Evolutionary conservation across 2,888 invertebrate species (phyloP).

Genomic region (Mamestra brassicae): DNA sequence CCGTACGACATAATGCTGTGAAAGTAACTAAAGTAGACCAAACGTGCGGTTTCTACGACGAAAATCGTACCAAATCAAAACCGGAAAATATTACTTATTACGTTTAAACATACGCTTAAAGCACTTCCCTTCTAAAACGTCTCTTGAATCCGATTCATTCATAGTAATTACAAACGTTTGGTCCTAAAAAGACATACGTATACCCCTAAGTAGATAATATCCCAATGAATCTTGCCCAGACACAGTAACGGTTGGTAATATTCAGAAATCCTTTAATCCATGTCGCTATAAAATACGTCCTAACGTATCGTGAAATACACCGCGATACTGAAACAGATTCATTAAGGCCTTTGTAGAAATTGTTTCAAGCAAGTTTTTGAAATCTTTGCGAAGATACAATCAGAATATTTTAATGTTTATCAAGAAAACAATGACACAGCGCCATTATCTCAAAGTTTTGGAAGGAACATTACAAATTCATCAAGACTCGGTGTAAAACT

Average conservation of each 20-base stretch:
- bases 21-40: too few relatives aligned
- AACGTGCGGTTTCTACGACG: too few relatives aligned
- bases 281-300: constrained; percentile 40
- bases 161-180: constrained; percentile 45
- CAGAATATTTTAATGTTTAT: constrained; percentile 33
- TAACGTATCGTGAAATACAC: constrained; percentile 46
- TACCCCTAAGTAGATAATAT: constrained; percentile 54
- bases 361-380: constrained; percentile 25
- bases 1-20: too few relatives aligned
- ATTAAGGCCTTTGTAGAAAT: constrained; percentile 36
- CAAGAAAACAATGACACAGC: constrained; percentile 29
- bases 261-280: constrained; percentile 60
- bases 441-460: constrained; percentile 24
- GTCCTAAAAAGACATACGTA: constrained; percentile 47
- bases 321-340: constrained; percentile 34
- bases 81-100: neutral
- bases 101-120: constrained; percentile 13
- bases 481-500: constrained; percentile 43
- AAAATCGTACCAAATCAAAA: neutral
- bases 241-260: constrained; percentile 49
- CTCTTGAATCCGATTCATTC: constrained; percentile 42
- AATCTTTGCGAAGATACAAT: constrained; percentile 27
- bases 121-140: constrained; percentile 9
- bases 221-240: constrained; percentile 53
- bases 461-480: constrained; percentile 56